Conservation (phyloP, 2,797 vertebrate genomes). For the Alca torda region DNA sequence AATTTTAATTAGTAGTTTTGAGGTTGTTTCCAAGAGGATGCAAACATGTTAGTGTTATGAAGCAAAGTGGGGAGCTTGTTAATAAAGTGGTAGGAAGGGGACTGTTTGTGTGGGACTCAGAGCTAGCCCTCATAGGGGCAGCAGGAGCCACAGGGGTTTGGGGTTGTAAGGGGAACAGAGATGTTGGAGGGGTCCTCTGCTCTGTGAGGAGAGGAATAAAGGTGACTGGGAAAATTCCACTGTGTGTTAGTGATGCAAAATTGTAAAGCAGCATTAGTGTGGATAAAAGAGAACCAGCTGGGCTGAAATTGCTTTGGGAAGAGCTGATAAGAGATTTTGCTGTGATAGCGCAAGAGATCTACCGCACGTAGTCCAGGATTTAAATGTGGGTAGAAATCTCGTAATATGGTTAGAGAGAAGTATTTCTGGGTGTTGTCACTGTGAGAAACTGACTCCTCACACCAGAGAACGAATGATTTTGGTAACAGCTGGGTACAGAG, state of each 20-base stretch:
- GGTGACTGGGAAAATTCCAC: conserved; percentile 55
- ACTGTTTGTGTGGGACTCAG: not conserved
- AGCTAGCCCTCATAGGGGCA: not conserved
- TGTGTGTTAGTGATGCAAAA: conserved; percentile 1
- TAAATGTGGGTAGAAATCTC: conserved; percentile 4
- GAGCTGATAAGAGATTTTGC: conserved; percentile 54
- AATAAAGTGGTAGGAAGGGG: not conserved
- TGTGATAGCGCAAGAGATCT: not conserved
- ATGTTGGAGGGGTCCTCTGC: not conserved
- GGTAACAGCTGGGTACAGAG: not conserved
- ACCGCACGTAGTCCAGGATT: conserved; percentile 14
- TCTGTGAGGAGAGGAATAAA: conserved; percentile 6
- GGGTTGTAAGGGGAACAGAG: not conserved
- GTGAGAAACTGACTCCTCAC: not conserved
- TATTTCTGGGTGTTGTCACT: not conserved
- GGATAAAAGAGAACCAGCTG: conserved; percentile 64
- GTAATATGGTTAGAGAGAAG: not conserved
- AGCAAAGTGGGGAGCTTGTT: not conserved
- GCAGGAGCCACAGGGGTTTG: fast-evolving
- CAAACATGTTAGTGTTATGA: not conserved
- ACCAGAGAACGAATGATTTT: not conserved
- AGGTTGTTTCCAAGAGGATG: not conserved
- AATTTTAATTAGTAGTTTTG: not conserved
- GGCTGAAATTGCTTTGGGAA: conserved; percentile 44
- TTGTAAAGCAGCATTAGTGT: conserved; percentile 56